Conservation (phyloP, 2,888 invertebrate species). For the Thyatira batis region DNA sequence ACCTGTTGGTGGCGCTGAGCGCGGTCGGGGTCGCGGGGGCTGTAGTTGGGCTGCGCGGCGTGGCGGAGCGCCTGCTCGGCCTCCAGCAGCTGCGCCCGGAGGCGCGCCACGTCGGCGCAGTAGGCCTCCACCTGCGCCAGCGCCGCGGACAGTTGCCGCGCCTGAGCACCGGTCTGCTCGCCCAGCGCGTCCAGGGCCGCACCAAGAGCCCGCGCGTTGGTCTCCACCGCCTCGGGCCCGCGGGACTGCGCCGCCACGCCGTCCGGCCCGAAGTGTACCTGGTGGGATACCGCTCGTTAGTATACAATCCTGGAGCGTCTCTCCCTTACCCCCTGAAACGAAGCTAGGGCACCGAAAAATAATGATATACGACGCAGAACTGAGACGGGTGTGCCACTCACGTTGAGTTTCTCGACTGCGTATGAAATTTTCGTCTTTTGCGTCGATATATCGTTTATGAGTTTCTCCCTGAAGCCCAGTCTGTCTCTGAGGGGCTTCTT, state of each 20-base stretch:
- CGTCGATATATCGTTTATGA: conserved; percentile 92
- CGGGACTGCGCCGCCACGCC: conserved; percentile 90
- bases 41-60: conserved; percentile 91
- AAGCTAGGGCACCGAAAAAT: no score
- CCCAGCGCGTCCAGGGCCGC: conserved; percentile 86
- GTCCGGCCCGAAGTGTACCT: conserved; percentile 95
- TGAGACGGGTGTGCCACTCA: no score
- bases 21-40: conserved; percentile 91
- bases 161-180: conserved; percentile 84
- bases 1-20: conserved; percentile 94
- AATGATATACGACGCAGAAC: no score
- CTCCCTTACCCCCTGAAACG: background rate
- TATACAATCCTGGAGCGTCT: no score
- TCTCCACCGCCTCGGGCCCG: conserved; percentile 86
- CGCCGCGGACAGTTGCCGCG: conserved; percentile 86
- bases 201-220: conserved; percentile 86
- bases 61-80: conserved; percentile 94
- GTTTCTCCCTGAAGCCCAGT: conserved; percentile 92
- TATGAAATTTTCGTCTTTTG: conserved; percentile 95
- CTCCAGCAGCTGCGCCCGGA: conserved; percentile 92
- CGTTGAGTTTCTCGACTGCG: conserved; percentile 95
- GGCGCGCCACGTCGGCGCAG: conserved; percentile 92
- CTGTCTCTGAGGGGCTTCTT: conserved; percentile 95
- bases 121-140: conserved; percentile 93
- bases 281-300: conserved; percentile 15